Evolutionary conservation across 2,888 invertebrate genomes (phyloP).

Genomic region (Synanthedon tipuliformis): DNA sequence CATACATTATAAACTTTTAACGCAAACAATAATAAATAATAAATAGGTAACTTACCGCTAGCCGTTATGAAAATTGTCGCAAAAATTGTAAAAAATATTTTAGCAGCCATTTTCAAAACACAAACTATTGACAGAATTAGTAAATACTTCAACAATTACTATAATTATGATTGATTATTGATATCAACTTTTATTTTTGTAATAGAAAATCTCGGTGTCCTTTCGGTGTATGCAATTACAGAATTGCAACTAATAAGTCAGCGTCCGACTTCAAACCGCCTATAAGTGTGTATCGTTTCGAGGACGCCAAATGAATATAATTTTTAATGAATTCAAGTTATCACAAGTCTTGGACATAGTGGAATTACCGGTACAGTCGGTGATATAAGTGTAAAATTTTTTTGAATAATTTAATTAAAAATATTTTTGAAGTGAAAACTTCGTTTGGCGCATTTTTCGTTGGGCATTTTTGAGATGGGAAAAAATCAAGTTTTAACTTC

Average conservation of each 20-base stretch:
- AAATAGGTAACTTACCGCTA: constrained; percentile 25
- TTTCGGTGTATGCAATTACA: no score
- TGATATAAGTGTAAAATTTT: constrained; percentile 16
- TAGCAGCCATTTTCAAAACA: constrained; percentile 25
- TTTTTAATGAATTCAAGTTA: constrained; percentile 34
- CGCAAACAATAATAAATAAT: constrained; percentile 1
- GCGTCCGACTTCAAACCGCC: constrained; percentile 6
- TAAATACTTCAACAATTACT: no score
- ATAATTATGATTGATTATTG: no score
- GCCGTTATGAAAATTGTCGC: constrained; percentile 24
- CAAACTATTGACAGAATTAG: constrained; percentile 5
- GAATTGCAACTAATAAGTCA: constrained; percentile 3
- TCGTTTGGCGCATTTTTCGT: no score
- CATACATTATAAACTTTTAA: no score
- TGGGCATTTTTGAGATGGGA: no score
- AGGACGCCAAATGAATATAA: constrained; percentile 20
- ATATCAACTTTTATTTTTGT: no score
- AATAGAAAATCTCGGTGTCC: no score
- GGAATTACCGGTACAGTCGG: constrained; percentile 45
- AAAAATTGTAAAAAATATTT: constrained; percentile 28
- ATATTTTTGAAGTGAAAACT: no score
- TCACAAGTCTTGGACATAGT: constrained; percentile 27
- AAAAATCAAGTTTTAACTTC: no score
- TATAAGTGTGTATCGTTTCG: constrained; percentile 5
- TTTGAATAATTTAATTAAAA: background rate